phyloP scores from a whole-genome alignment of 2,888 invertebrate species.

The Syrphus vitripennis region DNA sequence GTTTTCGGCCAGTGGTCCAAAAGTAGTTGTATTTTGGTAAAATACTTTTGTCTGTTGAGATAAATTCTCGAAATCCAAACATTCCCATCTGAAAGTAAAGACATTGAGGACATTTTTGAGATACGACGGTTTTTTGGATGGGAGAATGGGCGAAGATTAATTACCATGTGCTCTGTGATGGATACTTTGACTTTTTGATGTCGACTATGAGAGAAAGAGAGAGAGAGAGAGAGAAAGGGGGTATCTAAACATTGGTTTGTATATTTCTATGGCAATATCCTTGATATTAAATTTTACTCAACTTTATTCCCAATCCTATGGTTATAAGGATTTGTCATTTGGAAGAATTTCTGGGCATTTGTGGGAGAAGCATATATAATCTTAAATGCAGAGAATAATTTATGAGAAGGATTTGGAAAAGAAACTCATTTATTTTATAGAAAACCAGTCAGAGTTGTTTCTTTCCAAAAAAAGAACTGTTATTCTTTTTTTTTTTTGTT shows the following conservation, averaged over 20 bases:
- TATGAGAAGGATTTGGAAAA: constrained; percentile 33
- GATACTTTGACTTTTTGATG: constrained; percentile 61
- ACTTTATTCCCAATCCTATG: constrained; percentile 32
- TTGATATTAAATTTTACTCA: constrained; percentile 51
- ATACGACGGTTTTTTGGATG: constrained; percentile 39
- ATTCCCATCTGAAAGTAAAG: constrained; percentile 44
- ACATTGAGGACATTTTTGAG: constrained; percentile 66
- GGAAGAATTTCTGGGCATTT: background rate
- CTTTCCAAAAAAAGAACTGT: background rate
- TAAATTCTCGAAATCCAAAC: constrained; percentile 64
- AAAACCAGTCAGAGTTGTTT: constrained; percentile 18
- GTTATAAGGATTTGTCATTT: constrained; percentile 33
- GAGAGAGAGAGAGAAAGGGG: background rate
- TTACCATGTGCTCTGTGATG: constrained; percentile 64
- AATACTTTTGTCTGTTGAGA: constrained; percentile 56
- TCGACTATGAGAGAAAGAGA: too few relatives aligned
- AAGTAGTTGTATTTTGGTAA: constrained; percentile 33
- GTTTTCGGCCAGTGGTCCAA: constrained; percentile 17
- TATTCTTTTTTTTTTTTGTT: background rate
- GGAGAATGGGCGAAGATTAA: constrained; percentile 55
- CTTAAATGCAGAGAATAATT: constrained; percentile 46
- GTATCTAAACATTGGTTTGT: background rate
- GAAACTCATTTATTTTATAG: constrained; percentile 49
- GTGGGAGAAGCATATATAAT: background rate
- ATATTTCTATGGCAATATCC: constrained; percentile 19